A percentile compares a stretch with the other conserved stretches of the same genome.
Evolutionary conservation across 2,113 vertebrate genomes (phyloP).

Genomic region (Chaetodon trifascialis): DNA sequence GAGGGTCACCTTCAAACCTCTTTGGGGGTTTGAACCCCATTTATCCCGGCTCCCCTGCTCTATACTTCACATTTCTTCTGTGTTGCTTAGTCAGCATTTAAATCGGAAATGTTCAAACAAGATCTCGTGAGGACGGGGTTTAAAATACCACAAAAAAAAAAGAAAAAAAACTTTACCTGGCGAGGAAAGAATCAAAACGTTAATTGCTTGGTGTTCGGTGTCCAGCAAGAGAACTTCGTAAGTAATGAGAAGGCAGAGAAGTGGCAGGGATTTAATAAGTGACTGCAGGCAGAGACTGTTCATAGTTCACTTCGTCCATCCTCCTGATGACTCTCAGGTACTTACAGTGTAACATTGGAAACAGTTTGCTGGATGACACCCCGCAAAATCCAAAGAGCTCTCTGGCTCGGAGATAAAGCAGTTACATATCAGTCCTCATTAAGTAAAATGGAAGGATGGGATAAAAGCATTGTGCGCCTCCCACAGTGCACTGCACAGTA

Average conservation of each 20-base stretch:
- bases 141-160: neutral
- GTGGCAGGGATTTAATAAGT: slow-evolving; percentile 29
- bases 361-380: slow-evolving; percentile 13
- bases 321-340: slow-evolving; percentile 21
- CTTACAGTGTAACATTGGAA: slow-evolving; percentile 19
- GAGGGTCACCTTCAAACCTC: slow-evolving; percentile 6
- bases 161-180: slow-evolving; percentile 29
- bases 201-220: slow-evolving; percentile 65
- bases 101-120: slow-evolving; percentile 14
- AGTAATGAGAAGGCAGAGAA: slow-evolving; percentile 19
- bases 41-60: neutral
- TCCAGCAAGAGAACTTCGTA: slow-evolving; percentile 28
- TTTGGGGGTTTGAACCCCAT: neutral
- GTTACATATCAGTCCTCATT: neutral
- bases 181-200: slow-evolving; percentile 46
- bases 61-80: neutral
- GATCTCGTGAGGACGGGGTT: neutral
- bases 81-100: neutral
- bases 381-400: slow-evolving; percentile 9
- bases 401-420: neutral
- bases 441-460: neutral
- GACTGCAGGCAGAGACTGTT: slow-evolving; percentile 10
- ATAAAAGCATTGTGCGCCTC: neutral
- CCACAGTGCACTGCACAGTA: no score
- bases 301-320: slow-evolving; percentile 4